Evolutionary conservation across 92 coral and sea anemone species (phyloP).

Genomic region (Paragorgia papillata): DNA sequence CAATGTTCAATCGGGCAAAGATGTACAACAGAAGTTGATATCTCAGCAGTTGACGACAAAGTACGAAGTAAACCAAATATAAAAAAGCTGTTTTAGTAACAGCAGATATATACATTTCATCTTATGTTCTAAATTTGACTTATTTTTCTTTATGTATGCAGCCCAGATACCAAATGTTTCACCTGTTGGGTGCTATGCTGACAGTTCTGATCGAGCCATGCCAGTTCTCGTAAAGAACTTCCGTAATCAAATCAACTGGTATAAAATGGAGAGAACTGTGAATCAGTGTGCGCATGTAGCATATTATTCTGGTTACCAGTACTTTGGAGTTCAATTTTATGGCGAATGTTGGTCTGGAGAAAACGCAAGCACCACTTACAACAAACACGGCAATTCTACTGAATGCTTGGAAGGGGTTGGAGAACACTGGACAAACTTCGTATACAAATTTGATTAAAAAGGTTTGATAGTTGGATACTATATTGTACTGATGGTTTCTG

Average conservation of each 20-base stretch:
- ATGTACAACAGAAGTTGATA: too few relatives aligned
- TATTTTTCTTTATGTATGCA: not conserved
- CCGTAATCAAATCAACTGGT: constrained; percentile 54
- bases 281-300: constrained; percentile 49
- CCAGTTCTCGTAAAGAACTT: constrained; percentile 46
- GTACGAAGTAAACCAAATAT: too few relatives aligned
- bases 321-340: constrained; percentile 52
- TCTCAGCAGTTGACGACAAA: too few relatives aligned
- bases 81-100: too few relatives aligned
- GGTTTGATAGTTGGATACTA: too few relatives aligned
- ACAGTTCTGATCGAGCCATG: constrained; percentile 34
- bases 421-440: constrained; percentile 36
- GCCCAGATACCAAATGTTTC: constrained; percentile 5
- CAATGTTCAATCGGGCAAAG: too few relatives aligned
- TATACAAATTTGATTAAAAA: constrained; percentile 34
- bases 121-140: not conserved
- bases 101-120: not conserved
- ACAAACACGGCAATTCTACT: constrained; percentile 11
- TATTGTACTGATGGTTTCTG: too few relatives aligned
- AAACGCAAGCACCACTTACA: constrained; percentile 24
- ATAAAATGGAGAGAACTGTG: constrained; percentile 50
- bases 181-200: constrained; percentile 52
- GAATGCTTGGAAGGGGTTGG: constrained; percentile 47
- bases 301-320: constrained; percentile 35
- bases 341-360: constrained; percentile 53